A percentile compares a stretch with the other conserved stretches of the same genome.
Evolutionary conservation across 1,140 invertebrate species (phyloP).

Genomic region (Drosophila aff.): DNA sequence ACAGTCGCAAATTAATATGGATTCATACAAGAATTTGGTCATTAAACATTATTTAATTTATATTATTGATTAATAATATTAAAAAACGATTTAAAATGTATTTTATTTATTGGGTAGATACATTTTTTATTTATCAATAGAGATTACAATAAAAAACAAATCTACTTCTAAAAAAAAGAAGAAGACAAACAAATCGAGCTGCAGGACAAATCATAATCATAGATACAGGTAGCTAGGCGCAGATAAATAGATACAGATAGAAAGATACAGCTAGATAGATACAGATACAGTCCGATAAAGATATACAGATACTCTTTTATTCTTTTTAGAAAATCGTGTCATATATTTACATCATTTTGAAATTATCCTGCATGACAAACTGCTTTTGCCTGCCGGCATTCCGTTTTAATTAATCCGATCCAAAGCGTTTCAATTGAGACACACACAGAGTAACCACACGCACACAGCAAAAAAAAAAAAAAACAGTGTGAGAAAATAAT

Average conservation of each 20-base stretch:
- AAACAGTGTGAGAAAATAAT: constrained; percentile 13
- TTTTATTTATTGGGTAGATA: too few relatives aligned
- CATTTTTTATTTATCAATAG: too few relatives aligned
- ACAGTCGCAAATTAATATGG: neutral
- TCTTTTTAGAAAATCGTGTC: neutral
- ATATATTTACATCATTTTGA: constrained; percentile 79
- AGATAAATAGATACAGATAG: neutral
- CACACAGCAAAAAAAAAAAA: constrained; percentile 34
- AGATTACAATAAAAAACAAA: neutral
- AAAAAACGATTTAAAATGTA: neutral
- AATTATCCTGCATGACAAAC: constrained; percentile 83
- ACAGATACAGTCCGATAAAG: neutral
- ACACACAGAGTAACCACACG: constrained; percentile 20
- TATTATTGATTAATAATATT: too few relatives aligned
- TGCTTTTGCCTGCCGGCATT: constrained; percentile 71
- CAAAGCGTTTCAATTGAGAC: constrained; percentile 9
- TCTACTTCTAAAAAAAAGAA: neutral
- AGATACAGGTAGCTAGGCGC: too few relatives aligned
- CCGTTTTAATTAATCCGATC: neutral
- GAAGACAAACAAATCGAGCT: neutral
- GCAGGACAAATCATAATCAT: too few relatives aligned
- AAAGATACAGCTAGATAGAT: neutral
- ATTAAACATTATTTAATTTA: neutral
- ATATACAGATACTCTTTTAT: neutral
- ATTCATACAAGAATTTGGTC: neutral